phyloP scores from a whole-genome alignment of 2,888 invertebrate species.

The Yponomeuta cagnagella region DNA sequence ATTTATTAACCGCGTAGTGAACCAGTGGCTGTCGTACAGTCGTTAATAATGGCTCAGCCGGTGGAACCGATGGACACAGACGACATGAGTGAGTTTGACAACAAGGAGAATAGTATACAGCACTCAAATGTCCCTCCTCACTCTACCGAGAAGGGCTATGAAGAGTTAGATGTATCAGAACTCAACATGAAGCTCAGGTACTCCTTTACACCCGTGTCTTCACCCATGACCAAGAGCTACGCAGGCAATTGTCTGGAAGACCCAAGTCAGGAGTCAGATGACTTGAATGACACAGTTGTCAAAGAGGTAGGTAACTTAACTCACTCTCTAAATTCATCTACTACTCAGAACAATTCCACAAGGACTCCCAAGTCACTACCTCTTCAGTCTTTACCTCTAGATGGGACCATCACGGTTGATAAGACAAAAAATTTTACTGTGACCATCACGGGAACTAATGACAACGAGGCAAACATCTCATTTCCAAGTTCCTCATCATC shows the following conservation, averaged over 20 bases:
- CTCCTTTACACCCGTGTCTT: conserved; percentile 56
- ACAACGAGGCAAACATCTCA: conserved; percentile 51
- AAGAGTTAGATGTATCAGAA: conserved; percentile 63
- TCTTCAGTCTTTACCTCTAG: conserved; percentile 42
- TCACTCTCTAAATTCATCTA: conserved; percentile 48
- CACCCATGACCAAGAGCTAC: conserved; percentile 64
- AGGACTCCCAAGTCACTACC: conserved; percentile 50
- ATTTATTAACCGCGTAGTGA: conserved; percentile 21
- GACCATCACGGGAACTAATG: conserved; percentile 35
- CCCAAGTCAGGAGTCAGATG: conserved; percentile 32
- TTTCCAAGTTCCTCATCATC: conserved; percentile 55
- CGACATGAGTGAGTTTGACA: conserved; percentile 55
- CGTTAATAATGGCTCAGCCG: conserved; percentile 50
- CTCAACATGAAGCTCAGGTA: conserved; percentile 65
- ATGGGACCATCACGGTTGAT: conserved; percentile 24
- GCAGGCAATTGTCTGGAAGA: conserved; percentile 44
- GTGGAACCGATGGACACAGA: conserved; percentile 64
- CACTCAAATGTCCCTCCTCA: conserved; percentile 52
- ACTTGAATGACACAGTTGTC: conserved; percentile 32
- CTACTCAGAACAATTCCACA: conserved; percentile 39
- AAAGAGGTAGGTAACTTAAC: conserved; percentile 46
- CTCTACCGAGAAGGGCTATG: conserved; percentile 61
- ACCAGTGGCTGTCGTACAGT: conserved; percentile 19
- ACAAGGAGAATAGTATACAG: conserved; percentile 60
- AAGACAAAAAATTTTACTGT: conserved; percentile 36